Base-by-base conservation (phyloP, 2,797 vertebrate species). In the Gallinago nigripennis region DNA sequence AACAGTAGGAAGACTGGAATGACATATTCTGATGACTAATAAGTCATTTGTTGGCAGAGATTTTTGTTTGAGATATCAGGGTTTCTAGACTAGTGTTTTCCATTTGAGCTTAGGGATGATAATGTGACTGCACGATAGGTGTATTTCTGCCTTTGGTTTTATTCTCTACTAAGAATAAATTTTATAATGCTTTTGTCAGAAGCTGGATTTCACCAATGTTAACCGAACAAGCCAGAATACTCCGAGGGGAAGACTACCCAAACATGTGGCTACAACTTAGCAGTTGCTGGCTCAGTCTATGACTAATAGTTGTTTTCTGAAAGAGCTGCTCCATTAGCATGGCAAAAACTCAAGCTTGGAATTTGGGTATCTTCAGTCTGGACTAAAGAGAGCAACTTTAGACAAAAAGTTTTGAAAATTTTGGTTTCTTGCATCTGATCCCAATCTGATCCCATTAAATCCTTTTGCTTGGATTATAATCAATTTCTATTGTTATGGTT, bases 101-200 rank as follows among this genome's bases (percentile, higher is more conserved):
- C 35, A 8, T 86, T 70, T 58, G 46, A 72, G 43, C 5, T 58
- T 58, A 27, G 48, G 60, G 27, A 8, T 54, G 45, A 57, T 58
- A 61, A 51, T 5, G 1, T 6, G 14, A 77, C 21, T 39, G 35
- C 12, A 12, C 13, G 1, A 17, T 1, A 35, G 15, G 16, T 3
- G 3, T 64, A 35, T 65, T 83, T 39, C 50, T 90, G 24, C 66
- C 27, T 73, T 72, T 65, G 20, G 3, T 78, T 94, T 88, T 72
- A 16, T n/a, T 93, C 21, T 68, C 7, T 31, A 33, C 27, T 54
- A 33, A 30, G 20, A 45, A 12, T 58, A 79, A 56, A 18, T 82
- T 85, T 72, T 88, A 15, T 39, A 48, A 61, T 54, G 81, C 13
- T 77, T 73, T 73, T 88, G 6, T 57, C 9, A 31, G 33, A 76